phyloP scores from a whole-genome alignment of 2,888 invertebrate genomes.

The Gastrophysa polygoni region DNA sequence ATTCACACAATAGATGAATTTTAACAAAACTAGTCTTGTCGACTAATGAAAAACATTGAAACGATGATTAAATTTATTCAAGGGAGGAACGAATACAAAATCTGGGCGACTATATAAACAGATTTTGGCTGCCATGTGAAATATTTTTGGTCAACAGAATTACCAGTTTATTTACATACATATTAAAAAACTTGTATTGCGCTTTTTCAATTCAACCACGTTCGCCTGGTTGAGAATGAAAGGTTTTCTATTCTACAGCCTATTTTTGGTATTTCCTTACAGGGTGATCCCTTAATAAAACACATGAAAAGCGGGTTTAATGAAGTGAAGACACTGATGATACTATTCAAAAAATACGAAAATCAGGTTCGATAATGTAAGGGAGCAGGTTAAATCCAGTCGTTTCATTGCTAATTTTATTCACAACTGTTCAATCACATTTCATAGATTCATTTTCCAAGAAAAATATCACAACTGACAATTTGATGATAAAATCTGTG shows the following conservation, averaged over 20 bases:
- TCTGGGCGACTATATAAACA: conserved; percentile 5
- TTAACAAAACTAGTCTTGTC: neutral
- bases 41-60: conserved; percentile 18
- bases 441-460: conserved; percentile 31
- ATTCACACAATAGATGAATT: neutral
- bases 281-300: conserved; percentile 18
- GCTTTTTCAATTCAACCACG: conserved; percentile 34
- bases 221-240: no score
- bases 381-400: conserved; percentile 2
- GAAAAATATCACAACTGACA: conserved; percentile 31
- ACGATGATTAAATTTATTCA: conserved; percentile 35
- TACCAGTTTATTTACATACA: conserved; percentile 33
- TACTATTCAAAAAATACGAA: conserved; percentile 25
- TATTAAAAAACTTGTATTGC: conserved; percentile 32
- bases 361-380: conserved; percentile 8
- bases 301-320: conserved; percentile 29
- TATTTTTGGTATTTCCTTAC: conserved; percentile 27
- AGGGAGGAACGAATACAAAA: conserved; percentile 32
- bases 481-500: no score
- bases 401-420: conserved; percentile 27
- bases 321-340: conserved; percentile 23
- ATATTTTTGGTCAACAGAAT: conserved; percentile 15
- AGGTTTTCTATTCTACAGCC: conserved; percentile 33
- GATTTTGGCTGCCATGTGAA: neutral
- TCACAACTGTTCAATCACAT: conserved; percentile 38